Conservation (phyloP, 1,140 invertebrate genomes). For the Apocrypta bakeri region DNA sequence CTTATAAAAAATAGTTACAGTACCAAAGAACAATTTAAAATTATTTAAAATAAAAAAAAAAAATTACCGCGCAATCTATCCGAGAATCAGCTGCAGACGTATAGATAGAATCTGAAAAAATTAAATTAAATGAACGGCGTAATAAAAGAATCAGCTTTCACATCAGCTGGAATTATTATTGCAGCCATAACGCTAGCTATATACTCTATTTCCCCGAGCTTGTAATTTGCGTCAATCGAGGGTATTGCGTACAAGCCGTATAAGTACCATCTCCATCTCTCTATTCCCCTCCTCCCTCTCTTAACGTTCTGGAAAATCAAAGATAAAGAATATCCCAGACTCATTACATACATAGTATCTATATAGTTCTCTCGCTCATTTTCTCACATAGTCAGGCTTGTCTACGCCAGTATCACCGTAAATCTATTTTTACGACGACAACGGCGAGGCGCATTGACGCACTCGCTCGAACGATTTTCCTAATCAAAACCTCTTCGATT, state of each 20-base stretch:
- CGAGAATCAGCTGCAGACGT: no score
- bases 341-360: not conserved
- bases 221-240: not conserved
- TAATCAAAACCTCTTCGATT: slow-evolving; percentile 17
- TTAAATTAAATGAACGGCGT: no score
- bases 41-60: no score
- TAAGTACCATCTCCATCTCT: not conserved
- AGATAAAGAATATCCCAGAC: not conserved
- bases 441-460: slow-evolving; percentile 1
- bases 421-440: not conserved
- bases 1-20: no score
- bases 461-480: not conserved
- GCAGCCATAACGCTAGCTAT: no score
- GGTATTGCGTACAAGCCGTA: not conserved
- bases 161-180: not conserved
- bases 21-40: no score
- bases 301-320: no score
- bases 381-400: not conserved
- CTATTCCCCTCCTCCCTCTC: not conserved
- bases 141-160: no score
- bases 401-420: not conserved
- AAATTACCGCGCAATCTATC: no score
- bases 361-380: not conserved
- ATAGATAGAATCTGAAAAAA: no score
- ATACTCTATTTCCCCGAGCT: not conserved